A percentile compares a stretch with the other conserved stretches of the same genome.
phyloP scores from a whole-genome alignment of 2,113 vertebrate species.

The Zapus hudsonius region DNA sequence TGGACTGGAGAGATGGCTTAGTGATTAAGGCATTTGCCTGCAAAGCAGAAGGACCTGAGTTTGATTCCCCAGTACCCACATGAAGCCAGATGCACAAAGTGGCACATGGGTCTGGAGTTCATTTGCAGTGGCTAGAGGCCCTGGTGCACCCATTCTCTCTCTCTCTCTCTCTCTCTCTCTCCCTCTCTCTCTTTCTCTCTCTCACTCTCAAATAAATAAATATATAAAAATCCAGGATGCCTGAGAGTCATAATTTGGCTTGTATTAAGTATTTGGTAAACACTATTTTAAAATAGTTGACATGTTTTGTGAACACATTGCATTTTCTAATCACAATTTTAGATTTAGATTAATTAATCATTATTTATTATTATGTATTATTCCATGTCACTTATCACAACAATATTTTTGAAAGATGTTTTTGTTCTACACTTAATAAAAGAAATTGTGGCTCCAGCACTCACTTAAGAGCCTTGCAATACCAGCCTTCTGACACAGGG shows the following conservation, averaged over 20 bases:
- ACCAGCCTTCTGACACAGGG: neutral
- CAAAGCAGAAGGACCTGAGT: no score
- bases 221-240: neutral
- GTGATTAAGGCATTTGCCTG: no score
- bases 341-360: slow-evolving; percentile 33
- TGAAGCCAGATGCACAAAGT: no score
- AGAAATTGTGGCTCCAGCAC: neutral
- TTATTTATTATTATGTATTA: neutral
- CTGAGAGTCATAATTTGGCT: neutral
- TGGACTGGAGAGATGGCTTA: no score
- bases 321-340: slow-evolving; percentile 11
- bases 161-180: no score
- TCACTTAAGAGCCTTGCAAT: neutral
- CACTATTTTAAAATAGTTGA: neutral
- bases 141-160: no score
- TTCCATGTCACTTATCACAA: neutral
- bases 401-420: neutral
- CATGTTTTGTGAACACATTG: neutral
- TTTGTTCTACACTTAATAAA: neutral
- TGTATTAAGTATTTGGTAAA: neutral
- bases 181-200: no score
- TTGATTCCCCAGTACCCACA: no score
- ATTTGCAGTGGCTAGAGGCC: no score
- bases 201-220: no score
- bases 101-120: no score